phyloP scores from a whole-genome alignment of 2,888 invertebrate species.

The Morinoia aosen region DNA sequence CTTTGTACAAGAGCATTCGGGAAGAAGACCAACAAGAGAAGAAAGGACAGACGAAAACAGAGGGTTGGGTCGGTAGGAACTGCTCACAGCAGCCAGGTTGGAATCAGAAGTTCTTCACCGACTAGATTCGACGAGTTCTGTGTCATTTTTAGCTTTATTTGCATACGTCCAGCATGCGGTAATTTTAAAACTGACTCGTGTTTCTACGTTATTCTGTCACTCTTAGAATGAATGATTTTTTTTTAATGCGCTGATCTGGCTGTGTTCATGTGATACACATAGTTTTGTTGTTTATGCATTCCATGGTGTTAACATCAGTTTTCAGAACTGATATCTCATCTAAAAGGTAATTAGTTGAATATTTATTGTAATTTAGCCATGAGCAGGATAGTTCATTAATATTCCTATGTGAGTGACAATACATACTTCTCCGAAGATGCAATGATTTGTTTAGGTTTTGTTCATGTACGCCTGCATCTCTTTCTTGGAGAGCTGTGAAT shows the following conservation, averaged over 20 bases:
- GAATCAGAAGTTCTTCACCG: not conserved
- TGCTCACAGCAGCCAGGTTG: not conserved
- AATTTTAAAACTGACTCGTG: not conserved
- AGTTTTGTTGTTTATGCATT: not conserved
- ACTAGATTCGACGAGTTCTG: not conserved
- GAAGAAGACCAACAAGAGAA: not conserved
- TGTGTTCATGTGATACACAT: not conserved
- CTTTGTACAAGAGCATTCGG: constrained; percentile 51
- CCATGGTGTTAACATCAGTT: not conserved
- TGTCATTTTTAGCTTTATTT: not conserved
- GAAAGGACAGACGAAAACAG: not conserved
- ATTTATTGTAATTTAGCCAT: not conserved
- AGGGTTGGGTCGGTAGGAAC: not conserved
- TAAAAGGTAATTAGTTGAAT: not conserved
- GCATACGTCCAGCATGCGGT: not conserved
- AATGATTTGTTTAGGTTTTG: not conserved
- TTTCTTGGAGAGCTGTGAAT: not conserved
- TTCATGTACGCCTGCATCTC: not conserved
- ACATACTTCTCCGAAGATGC: not conserved
- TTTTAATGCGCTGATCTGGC: not conserved
- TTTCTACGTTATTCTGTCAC: not conserved
- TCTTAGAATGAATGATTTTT: not conserved
- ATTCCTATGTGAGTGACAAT: not conserved
- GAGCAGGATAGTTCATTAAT: not conserved
- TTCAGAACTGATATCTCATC: not conserved